Evolutionary conservation across 2,888 invertebrate genomes (phyloP).

Genomic region (Sylvicola cinctus): DNA sequence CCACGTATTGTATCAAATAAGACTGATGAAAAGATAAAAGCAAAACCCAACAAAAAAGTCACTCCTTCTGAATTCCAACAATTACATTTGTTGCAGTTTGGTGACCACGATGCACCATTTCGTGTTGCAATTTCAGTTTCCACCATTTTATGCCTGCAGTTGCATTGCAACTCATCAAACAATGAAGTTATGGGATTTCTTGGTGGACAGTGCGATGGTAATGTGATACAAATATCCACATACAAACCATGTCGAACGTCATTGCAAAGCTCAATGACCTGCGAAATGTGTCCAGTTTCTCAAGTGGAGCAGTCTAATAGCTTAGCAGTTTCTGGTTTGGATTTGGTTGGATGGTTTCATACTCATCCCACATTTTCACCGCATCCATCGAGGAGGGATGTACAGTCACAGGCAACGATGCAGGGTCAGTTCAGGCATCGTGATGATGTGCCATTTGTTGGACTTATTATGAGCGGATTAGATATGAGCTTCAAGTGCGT

Average conservation of each 20-base stretch:
- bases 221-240: constrained; percentile 25
- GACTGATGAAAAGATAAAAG: no score
- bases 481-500: constrained; percentile 9
- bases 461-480: constrained; percentile 10
- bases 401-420: constrained; percentile 39
- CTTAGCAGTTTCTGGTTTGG: constrained; percentile 27
- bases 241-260: constrained; percentile 45
- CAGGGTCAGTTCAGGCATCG: constrained; percentile 22
- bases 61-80: no score
- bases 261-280: constrained; percentile 41
- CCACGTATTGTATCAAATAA: no score
- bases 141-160: constrained; percentile 41
- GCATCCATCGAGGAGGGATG: constrained; percentile 46
- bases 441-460: constrained; percentile 10
- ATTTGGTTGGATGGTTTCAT: constrained; percentile 55
- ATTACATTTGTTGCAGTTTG: not conserved
- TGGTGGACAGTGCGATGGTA: constrained; percentile 29
- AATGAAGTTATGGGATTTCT: constrained; percentile 57
- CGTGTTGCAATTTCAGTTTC: constrained; percentile 34
- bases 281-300: constrained; percentile 57
- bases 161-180: constrained; percentile 45
- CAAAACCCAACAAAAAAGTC: no score
- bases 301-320: constrained; percentile 38
- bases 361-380: constrained; percentile 53
- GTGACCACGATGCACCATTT: constrained; percentile 27